Base-by-base conservation (phyloP, 2,888 invertebrate species). In the Diachrysia chrysitis region DNA sequence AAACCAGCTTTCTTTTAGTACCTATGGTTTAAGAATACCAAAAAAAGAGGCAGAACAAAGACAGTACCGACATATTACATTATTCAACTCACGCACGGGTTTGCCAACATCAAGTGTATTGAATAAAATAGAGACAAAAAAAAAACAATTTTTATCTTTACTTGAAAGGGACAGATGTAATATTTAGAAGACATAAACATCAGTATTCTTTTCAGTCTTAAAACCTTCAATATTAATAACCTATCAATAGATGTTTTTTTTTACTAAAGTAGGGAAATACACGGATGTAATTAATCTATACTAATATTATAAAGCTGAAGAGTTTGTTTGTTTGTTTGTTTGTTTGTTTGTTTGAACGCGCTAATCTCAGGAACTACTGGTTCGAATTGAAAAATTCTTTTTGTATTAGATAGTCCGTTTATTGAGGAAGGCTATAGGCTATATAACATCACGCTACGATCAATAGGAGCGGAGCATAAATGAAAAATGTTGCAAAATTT, bases 141-240 rank as follows among this genome's bases (percentile, higher is more conserved):
- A 46, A 46, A 17, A 17, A 46, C n/a, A 17, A 46, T 46, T 9
- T 46, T 17, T 17, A 46, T 46, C 1, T 46, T 17, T 17, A 1
- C 48, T 51, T 51, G 2, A 48, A 9, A 17, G 4, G 37, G 32
- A 42, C 16, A 19, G 19, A 48, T 10, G 48, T 48, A 17, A 48
- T 48, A 19, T 48, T 9, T 19, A 48, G 17, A 17, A 46, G n/a
- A 19, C 19, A 17, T 19, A 17, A 48, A 19, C 10, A 48, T 2
- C 19, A 17, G 5, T 69, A 73, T 73, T 74, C 75, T 54, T 12
- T n/a, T n/a, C n/a, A n/a, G n/a, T n/a, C n/a, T n/a, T n/a, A n/a
- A n/a, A n/a, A n/a, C n/a, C 25, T 63, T 70, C 63, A 70, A 69
- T 19, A 57, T 37, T 37, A 1, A 14, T 37, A 3, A 14, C 4